Evolutionary conservation across 1,140 invertebrate genomes (phyloP), one percentile per base, ranked within the genome.

Genomic region (Tetragnatha versicolor): DNA sequence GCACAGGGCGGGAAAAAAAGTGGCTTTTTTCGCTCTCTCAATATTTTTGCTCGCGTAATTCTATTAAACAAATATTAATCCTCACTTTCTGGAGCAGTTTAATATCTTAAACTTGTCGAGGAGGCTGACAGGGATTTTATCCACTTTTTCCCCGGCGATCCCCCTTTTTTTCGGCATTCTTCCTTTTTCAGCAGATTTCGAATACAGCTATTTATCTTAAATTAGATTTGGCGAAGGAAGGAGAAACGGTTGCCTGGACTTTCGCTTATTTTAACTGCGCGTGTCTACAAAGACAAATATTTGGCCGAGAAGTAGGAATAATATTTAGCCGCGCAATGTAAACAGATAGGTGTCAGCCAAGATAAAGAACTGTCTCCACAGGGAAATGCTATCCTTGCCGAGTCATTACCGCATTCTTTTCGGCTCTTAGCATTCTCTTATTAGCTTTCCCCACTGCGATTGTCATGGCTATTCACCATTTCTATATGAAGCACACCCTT

Each of bases 41-140:
- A 70, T 70, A 70, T 70, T 70, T 70, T 70, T 70, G 68, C 68
- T 55, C 10, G 31, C 29, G 68, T 70, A 70, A 70, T 70, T 70
- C 68, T 70, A 70, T 70, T 70, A 53, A 70, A 70, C 68, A 70
- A 70, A 70, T 70, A 70, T 70, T 70, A 70, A 70, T 70, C 47
- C 35, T 53, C 42, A 20, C 37, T 70, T 69, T 51, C 33, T 70
- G 29, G n/a, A 25, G 12, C 31, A 51, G 29, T 70, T 70, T 70
- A 70, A 70, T 70, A 70, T 39, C 68, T 70, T 70, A 29, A 70
- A 70, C 47, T 70, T 70, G 47, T 55, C 47, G 31, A 35, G 47
- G n/a, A 33, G 20, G 47, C 47, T 70, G 31, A 49, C 68, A 70
- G 31, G n/a, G 49, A 4, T 22, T 33, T 58, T 58, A 58, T 35